Conservation (phyloP, 2,888 invertebrate genomes). For the Gibbula magus region DNA sequence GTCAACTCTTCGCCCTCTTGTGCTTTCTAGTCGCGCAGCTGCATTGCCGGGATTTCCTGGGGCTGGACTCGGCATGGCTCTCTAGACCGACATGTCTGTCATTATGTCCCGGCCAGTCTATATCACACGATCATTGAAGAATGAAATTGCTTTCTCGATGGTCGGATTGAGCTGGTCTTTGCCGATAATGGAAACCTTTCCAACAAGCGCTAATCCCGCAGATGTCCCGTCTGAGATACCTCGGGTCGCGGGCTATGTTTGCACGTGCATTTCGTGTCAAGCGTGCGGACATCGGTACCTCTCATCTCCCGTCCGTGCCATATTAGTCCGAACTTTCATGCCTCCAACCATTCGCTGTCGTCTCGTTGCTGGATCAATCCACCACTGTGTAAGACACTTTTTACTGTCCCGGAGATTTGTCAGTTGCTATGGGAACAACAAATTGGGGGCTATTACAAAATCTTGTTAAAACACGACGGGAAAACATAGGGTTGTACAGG, state of each 20-base stretch:
- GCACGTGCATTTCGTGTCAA: constrained; percentile 1
- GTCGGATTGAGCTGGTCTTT: neutral
- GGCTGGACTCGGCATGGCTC: neutral
- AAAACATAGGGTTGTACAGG: neutral
- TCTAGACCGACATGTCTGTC: neutral
- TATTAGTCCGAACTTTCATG: neutral
- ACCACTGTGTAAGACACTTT: neutral
- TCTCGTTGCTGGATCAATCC: constrained; percentile 5
- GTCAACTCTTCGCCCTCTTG: neutral
- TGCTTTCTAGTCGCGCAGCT: neutral
- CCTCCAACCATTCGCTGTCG: neutral
- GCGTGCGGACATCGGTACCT: neutral
- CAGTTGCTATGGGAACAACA: constrained; percentile 20
- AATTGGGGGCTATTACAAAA: constrained; percentile 23
- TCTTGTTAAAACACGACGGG: constrained; percentile 20
- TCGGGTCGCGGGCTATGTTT: neutral
- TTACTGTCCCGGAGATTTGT: constrained; percentile 19
- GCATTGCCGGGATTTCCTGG: neutral
- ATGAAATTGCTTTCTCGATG: constrained; percentile 23
- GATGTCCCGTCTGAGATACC: neutral
- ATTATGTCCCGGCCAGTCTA: constrained; percentile 4
- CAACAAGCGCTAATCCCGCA: constrained; percentile 1
- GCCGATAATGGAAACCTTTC: constrained; percentile 10
- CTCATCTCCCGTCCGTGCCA: neutral
- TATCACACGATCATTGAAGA: constrained; percentile 12